Base-by-base conservation (phyloP, 2,888 invertebrate species). In the Apamea sordens region DNA sequence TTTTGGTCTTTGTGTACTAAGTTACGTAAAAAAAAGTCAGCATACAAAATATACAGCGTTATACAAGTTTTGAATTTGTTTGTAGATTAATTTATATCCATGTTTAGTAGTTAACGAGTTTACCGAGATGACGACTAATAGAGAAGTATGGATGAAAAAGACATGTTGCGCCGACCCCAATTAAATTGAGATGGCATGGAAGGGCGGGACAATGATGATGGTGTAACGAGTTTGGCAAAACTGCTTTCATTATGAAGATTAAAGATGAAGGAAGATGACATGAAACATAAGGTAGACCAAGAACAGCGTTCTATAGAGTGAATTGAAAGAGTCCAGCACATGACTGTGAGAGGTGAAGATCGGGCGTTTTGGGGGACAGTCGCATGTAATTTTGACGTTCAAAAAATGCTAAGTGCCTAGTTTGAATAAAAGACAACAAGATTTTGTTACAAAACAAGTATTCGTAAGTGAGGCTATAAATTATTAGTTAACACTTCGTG, bases 401-500 rank as follows among this genome's bases (percentile, higher is more conserved):
- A 59, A n/a, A 41, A n/a, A n/a, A 10, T 56, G 11, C n/a, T 11
- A 11, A 56, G 24, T 24, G 8, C 24, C 53, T 56, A 24, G 10
- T 24, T 24, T 56, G 53, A 56, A 56, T 56, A 56, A 56, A 56
- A 8, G 24, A 56, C 24, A n/a, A n/a, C n/a, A n/a, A n/a, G 53
- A 24, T 56, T 24, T 24, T 24, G 53, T 56, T 13, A 79, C n/a
- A 47, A 80, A 71, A 28, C 7, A 72, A 77, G 56, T 41, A 78
- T 73, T 72, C 18, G 11, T 81, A 53, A 82, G 11, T 53, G 24
- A 44, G 3, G 8, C 11, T 5, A 44, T 68, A 69, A 79, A 69
- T 32, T 44, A 44, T 44, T 8, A 50, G 13, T 15, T 5, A 44
- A 32, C 24, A 59, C 64, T 61, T 61, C 70, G 53, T 80, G 84